Evolutionary conservation across 2,113 vertebrate genomes (phyloP).

Genomic region (Sinocyclocheilus anshuiensis): DNA sequence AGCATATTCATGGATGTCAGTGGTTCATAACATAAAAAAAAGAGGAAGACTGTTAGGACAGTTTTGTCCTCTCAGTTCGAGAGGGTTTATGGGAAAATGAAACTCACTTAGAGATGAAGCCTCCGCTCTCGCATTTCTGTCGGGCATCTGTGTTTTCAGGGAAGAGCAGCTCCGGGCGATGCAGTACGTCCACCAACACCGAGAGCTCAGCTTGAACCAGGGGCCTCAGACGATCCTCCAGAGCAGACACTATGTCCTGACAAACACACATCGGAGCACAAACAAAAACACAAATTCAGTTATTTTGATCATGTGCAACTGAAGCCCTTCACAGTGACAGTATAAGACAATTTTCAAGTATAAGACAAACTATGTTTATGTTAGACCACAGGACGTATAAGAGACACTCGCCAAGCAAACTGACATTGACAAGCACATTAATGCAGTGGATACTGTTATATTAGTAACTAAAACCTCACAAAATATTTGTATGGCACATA

Average conservation of each 20-base stretch:
- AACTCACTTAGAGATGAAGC: constrained; percentile 96
- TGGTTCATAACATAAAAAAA: not conserved
- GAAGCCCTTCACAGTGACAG: not conserved
- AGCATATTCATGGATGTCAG: not conserved
- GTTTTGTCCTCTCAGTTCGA: not conserved
- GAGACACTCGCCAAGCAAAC: not conserved
- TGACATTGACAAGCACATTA: not conserved
- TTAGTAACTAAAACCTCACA: not conserved
- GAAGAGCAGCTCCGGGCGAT: constrained; percentile 94
- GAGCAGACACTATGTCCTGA: constrained; percentile 93
- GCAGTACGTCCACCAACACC: constrained; percentile 95
- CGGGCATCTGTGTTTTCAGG: constrained; percentile 96
- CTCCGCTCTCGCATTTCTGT: constrained; percentile 95
- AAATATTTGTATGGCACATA: not conserved
- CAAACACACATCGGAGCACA: not conserved
- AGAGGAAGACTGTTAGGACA: not conserved
- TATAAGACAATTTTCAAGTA: not conserved
- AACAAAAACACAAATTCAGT: not conserved
- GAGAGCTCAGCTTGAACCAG: constrained; percentile 96
- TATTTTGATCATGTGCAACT: not conserved
- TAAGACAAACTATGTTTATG: no score
- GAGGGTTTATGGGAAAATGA: not conserved
- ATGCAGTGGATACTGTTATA: not conserved
- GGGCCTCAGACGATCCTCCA: constrained; percentile 92
- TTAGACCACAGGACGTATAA: not conserved